Percentiles rank a stretch among this genome's conserved stretches.
Evolutionary conservation across 2,888 invertebrate species (phyloP).

Genomic region (Trisateles emortualis): DNA sequence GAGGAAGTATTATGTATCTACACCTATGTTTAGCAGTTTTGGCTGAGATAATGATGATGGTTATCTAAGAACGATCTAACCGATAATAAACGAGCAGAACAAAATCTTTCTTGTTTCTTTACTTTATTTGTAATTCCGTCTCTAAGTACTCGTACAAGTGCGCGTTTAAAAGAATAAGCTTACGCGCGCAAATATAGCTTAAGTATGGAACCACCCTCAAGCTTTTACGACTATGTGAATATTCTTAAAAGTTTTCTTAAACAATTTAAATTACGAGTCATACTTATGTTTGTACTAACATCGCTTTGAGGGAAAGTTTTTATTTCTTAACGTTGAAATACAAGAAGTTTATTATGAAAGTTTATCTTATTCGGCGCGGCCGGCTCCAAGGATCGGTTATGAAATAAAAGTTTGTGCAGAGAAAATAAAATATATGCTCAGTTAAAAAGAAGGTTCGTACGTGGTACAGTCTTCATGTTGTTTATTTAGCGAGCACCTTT

Average conservation of each 20-base stretch:
- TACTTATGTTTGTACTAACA: conserved; percentile 29
- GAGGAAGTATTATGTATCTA: too few species aligned
- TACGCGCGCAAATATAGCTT: too few species aligned
- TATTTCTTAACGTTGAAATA: conserved; percentile 39
- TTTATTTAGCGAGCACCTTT: conserved; percentile 31
- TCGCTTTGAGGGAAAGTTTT: conserved; percentile 43
- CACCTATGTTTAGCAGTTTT: too few species aligned
- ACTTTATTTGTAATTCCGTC: too few species aligned
- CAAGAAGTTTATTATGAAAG: conserved; percentile 56
- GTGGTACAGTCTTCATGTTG: conserved; percentile 22
- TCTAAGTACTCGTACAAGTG: too few species aligned
- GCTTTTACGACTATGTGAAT: conserved; percentile 15
- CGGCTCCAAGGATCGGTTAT: conserved; percentile 50
- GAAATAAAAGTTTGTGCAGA: conserved; percentile 51
- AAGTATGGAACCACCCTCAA: background rate
- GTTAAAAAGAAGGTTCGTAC: conserved; percentile 20
- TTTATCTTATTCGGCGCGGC: conserved; percentile 49
- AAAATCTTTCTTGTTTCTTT: too few species aligned
- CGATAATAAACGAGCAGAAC: too few species aligned
- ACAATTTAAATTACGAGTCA: conserved; percentile 43
- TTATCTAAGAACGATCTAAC: too few species aligned
- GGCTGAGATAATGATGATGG: too few species aligned
- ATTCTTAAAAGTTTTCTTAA: conserved; percentile 25
- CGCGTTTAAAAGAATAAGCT: too few species aligned
- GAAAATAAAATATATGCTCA: conserved; percentile 45